A percentile compares a stretch with the other conserved stretches of the same genome.
phyloP scores from a whole-genome alignment of 1,140 invertebrate species.

The Drosophila ogumai region DNA sequence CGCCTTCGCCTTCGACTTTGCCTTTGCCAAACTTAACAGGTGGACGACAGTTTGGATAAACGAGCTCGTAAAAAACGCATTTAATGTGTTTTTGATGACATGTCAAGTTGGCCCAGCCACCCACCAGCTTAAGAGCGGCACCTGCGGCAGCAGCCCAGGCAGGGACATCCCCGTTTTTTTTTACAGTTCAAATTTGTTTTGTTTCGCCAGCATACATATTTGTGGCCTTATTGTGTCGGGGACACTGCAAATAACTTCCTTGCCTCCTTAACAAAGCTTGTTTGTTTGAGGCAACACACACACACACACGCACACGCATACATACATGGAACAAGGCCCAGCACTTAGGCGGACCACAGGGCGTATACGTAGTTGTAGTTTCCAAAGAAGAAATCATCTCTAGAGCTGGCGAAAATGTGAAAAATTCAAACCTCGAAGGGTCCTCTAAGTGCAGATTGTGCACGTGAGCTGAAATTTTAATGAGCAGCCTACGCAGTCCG shows the following conservation, averaged over 20 bases:
- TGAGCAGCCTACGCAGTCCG: slow-evolving; percentile 46
- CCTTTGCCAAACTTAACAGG: slow-evolving; percentile 54
- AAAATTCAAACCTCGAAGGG: slow-evolving; percentile 80
- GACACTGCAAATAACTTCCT: slow-evolving; percentile 70
- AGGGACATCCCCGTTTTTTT: slow-evolving; percentile 27
- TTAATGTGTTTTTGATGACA: slow-evolving; percentile 84
- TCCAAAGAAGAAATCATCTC: slow-evolving; percentile 38
- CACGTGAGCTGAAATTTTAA: slow-evolving; percentile 80
- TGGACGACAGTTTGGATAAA: slow-evolving; percentile 78
- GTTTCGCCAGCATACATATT: slow-evolving; percentile 40
- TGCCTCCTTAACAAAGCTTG: slow-evolving; percentile 63
- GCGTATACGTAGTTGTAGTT: slow-evolving; percentile 35
- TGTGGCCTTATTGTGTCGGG: slow-evolving; percentile 38
- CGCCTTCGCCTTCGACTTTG: slow-evolving; percentile 5
- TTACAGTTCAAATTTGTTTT: slow-evolving; percentile 63
- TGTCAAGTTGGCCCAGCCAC: slow-evolving; percentile 64
- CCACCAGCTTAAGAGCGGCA: slow-evolving; percentile 42
- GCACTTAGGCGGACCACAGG: slow-evolving; percentile 50
- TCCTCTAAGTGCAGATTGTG: slow-evolving; percentile 79
- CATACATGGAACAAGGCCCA: slow-evolving; percentile 61
- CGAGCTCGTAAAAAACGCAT: slow-evolving; percentile 80
- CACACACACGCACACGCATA: slow-evolving; percentile 29
- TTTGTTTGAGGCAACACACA: slow-evolving; percentile 54
- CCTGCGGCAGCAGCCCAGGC: slow-evolving; percentile 19
- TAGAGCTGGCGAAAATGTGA: slow-evolving; percentile 68